Evolutionary conservation across 1,140 invertebrate species (phyloP).

Genomic region (Drosophila nigrodunni): DNA sequence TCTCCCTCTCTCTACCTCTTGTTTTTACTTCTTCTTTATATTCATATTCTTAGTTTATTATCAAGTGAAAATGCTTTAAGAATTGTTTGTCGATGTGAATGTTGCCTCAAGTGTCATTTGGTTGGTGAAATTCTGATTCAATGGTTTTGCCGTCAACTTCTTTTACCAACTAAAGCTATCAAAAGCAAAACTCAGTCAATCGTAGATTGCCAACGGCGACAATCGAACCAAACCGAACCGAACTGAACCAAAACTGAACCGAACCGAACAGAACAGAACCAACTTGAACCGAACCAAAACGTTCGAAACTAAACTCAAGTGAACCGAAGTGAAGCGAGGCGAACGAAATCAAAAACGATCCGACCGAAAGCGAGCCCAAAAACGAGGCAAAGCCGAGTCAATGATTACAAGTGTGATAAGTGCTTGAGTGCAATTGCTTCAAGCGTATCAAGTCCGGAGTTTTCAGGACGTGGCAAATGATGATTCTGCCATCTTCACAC

Average conservation of each 20-base stretch:
- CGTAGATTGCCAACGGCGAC: conserved; percentile 3
- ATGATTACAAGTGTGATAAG: conserved; percentile 58
- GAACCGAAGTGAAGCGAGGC: not conserved
- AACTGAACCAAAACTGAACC: conserved; percentile 10
- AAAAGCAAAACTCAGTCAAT: conserved; percentile 30
- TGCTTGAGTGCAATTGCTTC: conserved; percentile 53
- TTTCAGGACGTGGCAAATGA: conserved; percentile 4
- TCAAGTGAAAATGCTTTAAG: conserved; percentile 17
- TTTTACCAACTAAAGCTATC: conserved; percentile 24
- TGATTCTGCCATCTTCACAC: not conserved
- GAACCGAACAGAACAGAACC: conserved; percentile 2
- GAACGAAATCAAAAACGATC: conserved; percentile 4
- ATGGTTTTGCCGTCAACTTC: conserved; percentile 15
- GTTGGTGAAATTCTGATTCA: not conserved
- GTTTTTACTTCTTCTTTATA: not conserved
- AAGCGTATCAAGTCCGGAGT: conserved; percentile 4
- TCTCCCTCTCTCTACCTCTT: not conserved
- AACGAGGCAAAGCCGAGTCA: conserved; percentile 7
- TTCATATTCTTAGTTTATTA: not conserved
- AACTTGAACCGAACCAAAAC: conserved; percentile 45
- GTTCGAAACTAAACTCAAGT: not conserved
- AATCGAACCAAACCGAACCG: conserved; percentile 46
- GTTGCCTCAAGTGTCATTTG: conserved; percentile 5
- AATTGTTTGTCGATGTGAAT: not conserved
- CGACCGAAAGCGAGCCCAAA: conserved; percentile 4